Evolutionary conservation across 2,888 invertebrate genomes (phyloP), one percentile per base, ranked within the genome.

Genomic region (Buathra laborator): DNA sequence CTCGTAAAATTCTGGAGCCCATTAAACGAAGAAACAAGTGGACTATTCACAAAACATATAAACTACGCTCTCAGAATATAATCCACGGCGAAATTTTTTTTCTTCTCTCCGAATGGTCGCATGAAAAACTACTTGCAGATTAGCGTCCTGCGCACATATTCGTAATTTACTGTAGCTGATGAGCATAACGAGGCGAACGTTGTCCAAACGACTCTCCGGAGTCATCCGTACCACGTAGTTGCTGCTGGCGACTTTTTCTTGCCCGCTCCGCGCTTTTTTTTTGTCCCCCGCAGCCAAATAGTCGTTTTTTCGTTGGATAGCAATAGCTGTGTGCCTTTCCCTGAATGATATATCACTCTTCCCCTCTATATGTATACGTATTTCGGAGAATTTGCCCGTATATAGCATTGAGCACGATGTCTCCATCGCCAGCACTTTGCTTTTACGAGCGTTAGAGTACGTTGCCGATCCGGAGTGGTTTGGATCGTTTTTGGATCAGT

Each of bases 141-240:
- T 24, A 56, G 9, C 3, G 24, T 24, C 24, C 24, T 24, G 19
- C 3, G 19, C 19, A 56, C 24, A 53, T 32, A 71, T 71, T 12
- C 51, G 70, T 71, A 64, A 71, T 59, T 79, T 71, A 53, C 48
- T 37, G 79, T 24, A 51, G 62, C 43, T 10, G 3, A 24, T 43
- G 62, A 32, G 64, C 51, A 43, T 71, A 51, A 79, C 71, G 79
- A 64, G 70, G 64, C 64, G 32, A 37, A 43, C 51, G 64, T 71
- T 71, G 51, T 24, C 64, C n/a, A 64, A 79, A 79, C 79, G 71
- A 71, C 51, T 70, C 68, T 62, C 48, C 56, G 29, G 46, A 37
- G 48, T 46, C 43, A 29, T 32, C 51, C 12, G 9, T 37, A 43
- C 32, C n/a, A 3, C 16, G n/a, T 32, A 29, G 51, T 70, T 37